Base-by-base conservation (phyloP, 2,797 vertebrate species). In the Champsocephalus gunnari region DNA sequence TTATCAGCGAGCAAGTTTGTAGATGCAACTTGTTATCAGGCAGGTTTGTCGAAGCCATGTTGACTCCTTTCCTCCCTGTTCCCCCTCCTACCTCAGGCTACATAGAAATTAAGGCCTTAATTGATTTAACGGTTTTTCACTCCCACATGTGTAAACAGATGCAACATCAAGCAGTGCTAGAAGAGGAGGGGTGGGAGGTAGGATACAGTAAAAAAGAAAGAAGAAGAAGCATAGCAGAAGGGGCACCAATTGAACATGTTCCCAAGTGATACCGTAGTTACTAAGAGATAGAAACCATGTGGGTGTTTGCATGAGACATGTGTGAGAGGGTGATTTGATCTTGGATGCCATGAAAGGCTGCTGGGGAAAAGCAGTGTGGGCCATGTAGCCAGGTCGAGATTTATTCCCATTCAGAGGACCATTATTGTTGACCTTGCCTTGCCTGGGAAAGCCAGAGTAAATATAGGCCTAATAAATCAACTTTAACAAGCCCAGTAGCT, bases 401-500 rank as follows among this genome's bases (percentile, higher is more conserved):
- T 94, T 95, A 95, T 96, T 95, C 92, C 92, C 91, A 95, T 94
- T 94, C 93, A 90, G 88, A 92, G 88, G 91, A 93, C 92, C 91
- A 94, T 95, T 95, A 95, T 93, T 91, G 94, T 94, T 95, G 94
- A 95, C 94, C 94, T 95, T 95, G 93, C 88, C 89, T 91, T 94
- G 92, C 90, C 89, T 80, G 81, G 87, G 90, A 94, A 94, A 94
- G 93, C 91, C 91, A 90, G 92, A 91, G 91, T 93, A 94, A 94
- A 95, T 92, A 88, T 90, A 91, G 79, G 92, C 89, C 94, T 94
- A 94, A 96, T 96, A 95, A 96, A 95, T 95, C 93, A 95, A 90
- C 90, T 95, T 94, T 94, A 95, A 96, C 93, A 95, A 95, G 94
- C 92, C 87, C 82, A 73, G 85, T 90, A 89, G 86, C 86, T 85